Base-by-base conservation (phyloP, 2,113 vertebrate species). In the Istiophorus platypterus region DNA sequence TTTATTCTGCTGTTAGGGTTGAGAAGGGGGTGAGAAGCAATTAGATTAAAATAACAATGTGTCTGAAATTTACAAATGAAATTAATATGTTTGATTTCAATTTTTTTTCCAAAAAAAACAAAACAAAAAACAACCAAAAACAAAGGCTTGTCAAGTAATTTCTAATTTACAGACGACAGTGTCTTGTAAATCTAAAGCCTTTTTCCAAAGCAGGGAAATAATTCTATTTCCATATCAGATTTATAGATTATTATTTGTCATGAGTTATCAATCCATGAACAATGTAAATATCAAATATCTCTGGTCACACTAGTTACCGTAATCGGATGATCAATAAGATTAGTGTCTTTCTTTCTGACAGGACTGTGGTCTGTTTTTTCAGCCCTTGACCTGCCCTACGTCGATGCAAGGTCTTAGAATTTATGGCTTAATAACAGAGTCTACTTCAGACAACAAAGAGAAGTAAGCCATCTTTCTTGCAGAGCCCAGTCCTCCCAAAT, bases 391-490 rank as follows among this genome's bases (percentile, higher is more conserved):
- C 20, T 64, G 18, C 2, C 31, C 18, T 45, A 10, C 54, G 51
- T 62, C 52, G 34, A 82, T 10, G 18, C 63, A 81, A 69, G 24
- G 39, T 31, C 13, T 72, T 71, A 54, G 14, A 74, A 79, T 70
- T 4, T 79, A 62, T 37, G 47, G n/a, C 42, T 78, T 82, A 57
- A 80, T 52, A 62, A 71, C 7, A 85, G 59, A 83, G 29, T 20
- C 41, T 11, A 13, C 69, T 85, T 87, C 5, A 45, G 12, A 82
- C 59, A 87, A 85, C 41, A 89, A 83, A 86, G 54, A n/a, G 61
- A 82, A 76, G 61, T 29, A 51, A 42, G 49, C 45, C 72, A 34
- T 82, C 62, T 69, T 80, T 71, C 45, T 56, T 45, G 57, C 81
- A 64, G 68, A 61, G 39, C 59, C 56, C 70, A 15, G 63, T 72